Base-by-base conservation (phyloP, 2,888 invertebrate species). In the Villa cingulata region DNA sequence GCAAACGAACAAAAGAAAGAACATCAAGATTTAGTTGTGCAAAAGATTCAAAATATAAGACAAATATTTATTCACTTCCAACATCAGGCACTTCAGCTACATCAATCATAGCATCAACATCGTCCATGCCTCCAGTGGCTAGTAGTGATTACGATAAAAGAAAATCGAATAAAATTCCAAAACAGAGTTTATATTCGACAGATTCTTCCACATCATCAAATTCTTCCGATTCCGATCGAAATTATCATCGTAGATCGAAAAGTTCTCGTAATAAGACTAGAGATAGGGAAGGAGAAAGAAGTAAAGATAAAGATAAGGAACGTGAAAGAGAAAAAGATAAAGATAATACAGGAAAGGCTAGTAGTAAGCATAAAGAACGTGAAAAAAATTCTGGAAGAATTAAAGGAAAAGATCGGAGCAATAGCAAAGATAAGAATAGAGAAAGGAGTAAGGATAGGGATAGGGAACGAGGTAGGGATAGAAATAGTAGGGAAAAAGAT, bases 21-120 rank as follows among this genome's bases (percentile, higher is more conserved):
- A 65, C 62, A 9, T 63, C 69, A 2, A 63, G 68, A 18, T 69
- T 69, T 46, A 69, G 67, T 54, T 68, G 68, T 53, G 65, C 64
- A 38, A 68, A 67, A 53, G 67, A 68, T 38, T 59, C 60, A 15
- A 58, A 55, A 55, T 46, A 53, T 41, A 48, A 48, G 43, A 37
- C 41, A 34, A 38, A 44, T 27, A 41, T 44, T 34, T 49, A 49
- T 23, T 27, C 44, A 34, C 23, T 49, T 20, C 42, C 23, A 23
- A 23, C 23, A 39, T 41, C 47, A 36, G 34, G 45, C 18, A 27
- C 47, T 12, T 36, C 41, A 29, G 43, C 49, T 23, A 46, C 36
- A 36, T n/a, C n/a, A 36, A n/a, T n/a, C 16, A 36, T 16, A n/a
- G 6, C 12, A 32, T 32, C 29, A 12, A 3, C 29, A 32, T 4